Evolutionary conservation across 92 coral and sea anemone genomes (phyloP).

Genomic region (Umimayanthus kanabou): DNA sequence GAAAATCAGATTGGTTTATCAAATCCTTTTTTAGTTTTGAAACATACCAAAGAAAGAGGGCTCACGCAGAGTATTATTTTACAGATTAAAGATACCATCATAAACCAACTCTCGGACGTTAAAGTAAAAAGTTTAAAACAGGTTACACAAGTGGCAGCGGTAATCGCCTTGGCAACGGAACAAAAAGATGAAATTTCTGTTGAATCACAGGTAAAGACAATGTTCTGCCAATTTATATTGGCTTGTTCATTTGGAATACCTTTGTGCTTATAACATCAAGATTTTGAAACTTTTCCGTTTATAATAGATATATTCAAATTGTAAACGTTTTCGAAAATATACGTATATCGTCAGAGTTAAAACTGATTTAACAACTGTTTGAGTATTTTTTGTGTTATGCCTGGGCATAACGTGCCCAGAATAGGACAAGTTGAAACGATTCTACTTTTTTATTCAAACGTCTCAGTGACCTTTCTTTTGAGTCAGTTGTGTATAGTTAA

Average conservation of each 20-base stretch:
- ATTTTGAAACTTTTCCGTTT: not conserved
- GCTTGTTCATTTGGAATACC: not conserved
- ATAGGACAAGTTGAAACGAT: too few relatives aligned
- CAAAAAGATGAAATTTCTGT: slow-evolving; percentile 83
- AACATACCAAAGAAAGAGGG: not conserved
- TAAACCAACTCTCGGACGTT: slow-evolving; percentile 74
- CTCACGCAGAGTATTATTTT: not conserved
- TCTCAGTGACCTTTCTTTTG: too few relatives aligned
- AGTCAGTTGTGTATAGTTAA: too few relatives aligned
- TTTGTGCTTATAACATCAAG: not conserved
- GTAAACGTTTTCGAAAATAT: not conserved
- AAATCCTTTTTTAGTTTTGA: too few relatives aligned
- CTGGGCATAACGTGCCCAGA: too few relatives aligned
- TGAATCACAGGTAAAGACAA: slow-evolving; percentile 64
- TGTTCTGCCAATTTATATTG: too few relatives aligned
- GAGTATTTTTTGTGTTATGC: too few relatives aligned
- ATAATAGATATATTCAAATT: not conserved
- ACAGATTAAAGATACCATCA: slow-evolving; percentile 76
- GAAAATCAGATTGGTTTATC: too few relatives aligned
- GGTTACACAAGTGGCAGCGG: slow-evolving; percentile 80
- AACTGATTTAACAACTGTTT: too few relatives aligned
- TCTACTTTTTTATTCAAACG: too few relatives aligned
- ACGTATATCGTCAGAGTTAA: too few relatives aligned
- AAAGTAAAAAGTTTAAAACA: slow-evolving; percentile 75
- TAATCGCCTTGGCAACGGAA: slow-evolving; percentile 80